Evolutionary conservation across 2,888 invertebrate genomes (phyloP), one percentile per base, ranked within the genome.

Genomic region (Drosophila pullipes): DNA sequence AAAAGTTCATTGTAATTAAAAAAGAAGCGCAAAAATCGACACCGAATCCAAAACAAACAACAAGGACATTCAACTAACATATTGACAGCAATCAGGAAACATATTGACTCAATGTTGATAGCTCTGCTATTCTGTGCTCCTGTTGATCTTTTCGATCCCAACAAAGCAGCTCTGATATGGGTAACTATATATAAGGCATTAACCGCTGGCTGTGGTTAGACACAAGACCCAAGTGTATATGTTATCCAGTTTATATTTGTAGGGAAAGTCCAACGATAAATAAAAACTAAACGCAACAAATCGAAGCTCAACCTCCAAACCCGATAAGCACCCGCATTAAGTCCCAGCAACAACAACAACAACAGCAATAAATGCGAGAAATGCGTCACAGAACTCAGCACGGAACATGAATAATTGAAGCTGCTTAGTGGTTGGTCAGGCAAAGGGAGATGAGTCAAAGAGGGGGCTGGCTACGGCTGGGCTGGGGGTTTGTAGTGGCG

Each of bases 401-500:
- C 75, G 71, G 60, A 80, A 79, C 75, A 82, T 80, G 80, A 80
- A 80, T 80, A 80, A 80, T 80, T 75, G 79, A 75, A 71, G 75
- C 71, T 71, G 82, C 52, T 69, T 66, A 62, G 78, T 41, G 81
- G 61, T 64, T 62, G 65, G 61, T 28, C 59, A 22, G 11, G 39
- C 50, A 28, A 13, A 39, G 6, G 37, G 47, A 30, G 57, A 4
- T 2, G 9, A 22, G 31, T 16, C 3, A 22, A 6, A 22, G 3
- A n/a, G 25, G 18, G 5, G 16, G 50, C 1, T 13, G 44, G 7
- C 18, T 31, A 10, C 31, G 30, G 7, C 30, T 30, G 35, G 9
- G 1, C 25, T 16, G 22, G 18, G 25, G 53, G 18, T 16, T 35
- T 11, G 30, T 16, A 16, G 22, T 30, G 57, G 18, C 52, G 61